Evolutionary conservation across 2,113 vertebrate species (phyloP), one percentile per base, ranked within the genome.

Genomic region (Cryptotis parvus): DNA sequence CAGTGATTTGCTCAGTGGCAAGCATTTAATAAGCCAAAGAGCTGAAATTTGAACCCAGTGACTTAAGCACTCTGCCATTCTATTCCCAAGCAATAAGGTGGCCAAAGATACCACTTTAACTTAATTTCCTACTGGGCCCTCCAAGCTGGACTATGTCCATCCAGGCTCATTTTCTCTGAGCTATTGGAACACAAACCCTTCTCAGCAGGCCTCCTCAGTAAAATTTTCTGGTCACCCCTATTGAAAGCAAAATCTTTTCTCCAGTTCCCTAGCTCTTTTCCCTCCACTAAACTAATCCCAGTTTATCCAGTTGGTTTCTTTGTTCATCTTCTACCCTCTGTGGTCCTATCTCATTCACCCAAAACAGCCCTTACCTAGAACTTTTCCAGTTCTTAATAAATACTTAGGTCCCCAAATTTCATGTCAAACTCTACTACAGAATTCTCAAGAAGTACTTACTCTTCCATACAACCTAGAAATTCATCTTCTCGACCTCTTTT

Each of bases 311-410:
- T 73, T 80, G 69, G 0, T 69, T 74, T 63, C 22, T 20, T 22
- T 20, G 12, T 22, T 78, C 18, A 18, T 73, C 66, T 22, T 77
- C 33, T 49, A 33, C 61, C 27, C 2, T 43, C 58, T 33, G 27
- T 18, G 31, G 31, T 22, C 10, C 9, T 77, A 52, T 49, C 12
- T 31, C 31, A 41, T 83, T 79, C 72, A 73, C 78, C 85, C 69
- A 88, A 58, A 73, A 76, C 9, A 76, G 27, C 33, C 70, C 61
- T 20, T 0, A 55, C n/a, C 22, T 73, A 65, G n/a, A 75, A 45
- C 8, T 20, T 86, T 45, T 72, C 69, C 49, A 35, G 9, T 78
- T 91, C 16, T 76, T 86, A 83, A 72, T 55, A 86, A 86, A 58
- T 3, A 29, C 73, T 49, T 69, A 55, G 86, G 91, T 49, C 86